Conservation (phyloP, 2,113 vertebrate species). For the Atherinomorus stipes region DNA sequence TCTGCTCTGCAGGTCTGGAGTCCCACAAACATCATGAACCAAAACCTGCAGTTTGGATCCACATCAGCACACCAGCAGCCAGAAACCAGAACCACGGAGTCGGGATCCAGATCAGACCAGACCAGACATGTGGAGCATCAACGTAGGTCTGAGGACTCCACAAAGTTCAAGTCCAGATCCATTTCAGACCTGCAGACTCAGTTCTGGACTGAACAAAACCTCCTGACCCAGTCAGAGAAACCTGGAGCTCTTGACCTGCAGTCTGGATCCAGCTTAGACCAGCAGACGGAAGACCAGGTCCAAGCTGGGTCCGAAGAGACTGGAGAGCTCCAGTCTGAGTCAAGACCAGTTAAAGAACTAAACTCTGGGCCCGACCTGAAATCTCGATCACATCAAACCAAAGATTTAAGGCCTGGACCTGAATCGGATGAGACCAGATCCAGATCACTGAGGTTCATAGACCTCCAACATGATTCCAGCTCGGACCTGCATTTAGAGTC, state of each 20-base stretch:
- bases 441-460: background rate
- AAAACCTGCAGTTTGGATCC: constrained; percentile 47
- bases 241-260: background rate
- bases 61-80: background rate
- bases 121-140: background rate
- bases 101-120: background rate
- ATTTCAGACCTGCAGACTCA: background rate
- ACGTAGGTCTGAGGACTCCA: background rate
- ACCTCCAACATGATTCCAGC: background rate
- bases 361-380: constrained; percentile 20
- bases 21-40: constrained; percentile 71
- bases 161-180: background rate
- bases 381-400: background rate
- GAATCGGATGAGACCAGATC: background rate
- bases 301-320: background rate
- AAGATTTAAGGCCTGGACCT: constrained; percentile 21
- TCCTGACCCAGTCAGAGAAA: background rate
- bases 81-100: constrained; percentile 6
- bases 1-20: constrained; percentile 81
- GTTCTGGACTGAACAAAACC: background rate
- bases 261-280: background rate
- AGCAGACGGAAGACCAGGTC: no score
- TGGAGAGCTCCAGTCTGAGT: background rate
- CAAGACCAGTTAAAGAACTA: background rate
- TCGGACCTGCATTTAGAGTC: background rate